Base-by-base conservation (phyloP, 2,888 invertebrate species). In the Apomyelois bistriatella region DNA sequence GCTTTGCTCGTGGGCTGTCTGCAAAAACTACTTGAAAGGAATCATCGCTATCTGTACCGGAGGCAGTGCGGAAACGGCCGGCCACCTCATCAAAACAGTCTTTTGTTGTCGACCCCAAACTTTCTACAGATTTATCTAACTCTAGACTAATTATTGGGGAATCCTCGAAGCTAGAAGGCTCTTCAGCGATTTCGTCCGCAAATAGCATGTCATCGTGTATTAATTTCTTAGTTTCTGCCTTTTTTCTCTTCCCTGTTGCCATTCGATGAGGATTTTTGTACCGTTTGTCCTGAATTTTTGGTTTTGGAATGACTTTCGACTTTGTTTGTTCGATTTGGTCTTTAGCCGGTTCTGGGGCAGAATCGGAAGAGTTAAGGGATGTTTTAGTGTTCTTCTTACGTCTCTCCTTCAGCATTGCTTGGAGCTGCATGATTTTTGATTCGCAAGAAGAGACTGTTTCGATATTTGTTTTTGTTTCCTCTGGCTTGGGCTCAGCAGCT, bases 21-120 rank as follows among this genome's bases (percentile, higher is more conserved):
- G 73, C 70, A 59, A 89, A 88, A 3, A 90, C 90, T 6, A 90
- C 88, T 72, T 89, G 88, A 66, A 87, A 90, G 0, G 86, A 86
- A 54, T 90, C 90, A 3, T 90, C 85, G 9, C 80, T 88, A 3
- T 80, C 78, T 0, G 76, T 69, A 0, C 71, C 67, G 0, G 86
- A 85, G 1, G 71, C 55, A 0, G 81, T 70, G 8, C 69, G 71
- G 57, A 90, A 90, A 17, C 80, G 65, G 0, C 90, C 90, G 0
- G 75, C 71, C 0, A 89, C 70, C 68, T 90, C 90, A 54, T 90
- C 78, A 37, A 90, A 90, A 56, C 70, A 79, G 10, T 82, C 74
- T 12, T 58, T 62, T 4, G 17, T 7, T 48, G 50, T 28, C 12
- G 57, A 50, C 4, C 53, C 54, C 5, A 56, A 43, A 1, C 60